Percentiles rank a stretch among this genome's conserved stretches.
Conservation (phyloP, 23 tunicate genomes). For the Ciona savignyi region DNA sequence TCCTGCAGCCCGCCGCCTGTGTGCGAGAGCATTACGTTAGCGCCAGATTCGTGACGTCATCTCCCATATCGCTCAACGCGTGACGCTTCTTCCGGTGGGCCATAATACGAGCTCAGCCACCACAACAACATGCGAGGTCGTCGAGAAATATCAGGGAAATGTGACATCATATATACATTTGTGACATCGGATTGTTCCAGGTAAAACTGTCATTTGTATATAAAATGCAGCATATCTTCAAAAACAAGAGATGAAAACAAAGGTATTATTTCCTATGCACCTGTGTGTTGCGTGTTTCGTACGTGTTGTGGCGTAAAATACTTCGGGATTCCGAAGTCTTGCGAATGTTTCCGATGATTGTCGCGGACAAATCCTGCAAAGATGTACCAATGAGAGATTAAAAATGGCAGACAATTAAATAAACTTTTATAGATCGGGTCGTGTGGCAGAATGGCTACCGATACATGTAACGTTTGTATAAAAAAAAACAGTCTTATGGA, state of each 20-base stretch:
- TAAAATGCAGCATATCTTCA: too few species aligned
- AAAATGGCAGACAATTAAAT: too few species aligned
- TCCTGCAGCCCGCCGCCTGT: not conserved
- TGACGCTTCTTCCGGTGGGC: not conserved
- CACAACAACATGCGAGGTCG: not conserved
- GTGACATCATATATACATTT: not conserved
- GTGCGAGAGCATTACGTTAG: too few species aligned
- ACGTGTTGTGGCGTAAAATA: not conserved
- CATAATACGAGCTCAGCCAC: not conserved
- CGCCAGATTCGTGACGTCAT: not conserved
- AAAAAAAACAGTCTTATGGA: too few species aligned
- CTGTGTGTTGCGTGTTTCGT: not conserved
- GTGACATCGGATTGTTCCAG: not conserved
- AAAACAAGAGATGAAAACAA: too few species aligned
- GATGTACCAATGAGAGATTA: too few species aligned
- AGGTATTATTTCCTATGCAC: not conserved
- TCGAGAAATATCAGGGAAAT: not conserved
- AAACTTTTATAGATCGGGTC: too few species aligned
- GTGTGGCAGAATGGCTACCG: too few species aligned
- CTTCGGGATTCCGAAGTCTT: not conserved
- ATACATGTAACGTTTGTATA: too few species aligned
- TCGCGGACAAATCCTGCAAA: not conserved
- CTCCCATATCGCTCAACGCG: not conserved
- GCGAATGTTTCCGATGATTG: not conserved
- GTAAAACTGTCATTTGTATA: too few species aligned